Evolutionary conservation across 2,113 vertebrate species (phyloP), one percentile per base, ranked within the genome.

Genomic region (Alaudala cheleensis): DNA sequence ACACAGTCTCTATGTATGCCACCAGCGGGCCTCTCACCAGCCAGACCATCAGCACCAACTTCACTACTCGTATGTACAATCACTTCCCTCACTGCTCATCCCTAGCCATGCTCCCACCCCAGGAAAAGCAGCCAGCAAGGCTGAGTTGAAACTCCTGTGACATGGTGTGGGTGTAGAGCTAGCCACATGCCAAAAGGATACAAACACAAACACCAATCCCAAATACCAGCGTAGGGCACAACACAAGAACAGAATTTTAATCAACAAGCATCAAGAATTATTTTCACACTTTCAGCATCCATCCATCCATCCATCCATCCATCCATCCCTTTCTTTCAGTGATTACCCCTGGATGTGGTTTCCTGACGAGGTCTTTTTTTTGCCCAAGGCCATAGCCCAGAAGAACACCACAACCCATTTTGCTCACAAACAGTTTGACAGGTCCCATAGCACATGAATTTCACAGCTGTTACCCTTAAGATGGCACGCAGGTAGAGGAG

Each of bases 11-110:
- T 24, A 98, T 99, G 88, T 98, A 99, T 1, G 99, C 99, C 83
- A 98, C 98, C 94, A 99, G 97, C 2, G 99, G 99, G 34, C 98
- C 99, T 19, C 98, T 99, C 69, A 98, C 98, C 95, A 99, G 99
- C 50, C 98, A 98, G 84, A 98, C 98, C 15, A 95, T 99, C 95
- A 98, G 98, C 94, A 98, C 98, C 95, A 99, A 98, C 97, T 99
- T 99, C 81, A 98, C 98, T 31, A 99, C 99, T 71, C 98, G 99
- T 99, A 98, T 4, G 99, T 98, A 91, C 18, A n/a, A 15, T 12
- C 29, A 25, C 29, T 15, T 49, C 19, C 62, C 42, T 39, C 29
- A 3, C 29, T 29, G 16, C 42, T 67, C 62, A 40, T 11, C 64
- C 28, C 34, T 18, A 56, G 54, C 54, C 62, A 13, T 3, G 12